Base-by-base conservation (phyloP, 2,888 invertebrate genomes). In the Catocala nupta region DNA sequence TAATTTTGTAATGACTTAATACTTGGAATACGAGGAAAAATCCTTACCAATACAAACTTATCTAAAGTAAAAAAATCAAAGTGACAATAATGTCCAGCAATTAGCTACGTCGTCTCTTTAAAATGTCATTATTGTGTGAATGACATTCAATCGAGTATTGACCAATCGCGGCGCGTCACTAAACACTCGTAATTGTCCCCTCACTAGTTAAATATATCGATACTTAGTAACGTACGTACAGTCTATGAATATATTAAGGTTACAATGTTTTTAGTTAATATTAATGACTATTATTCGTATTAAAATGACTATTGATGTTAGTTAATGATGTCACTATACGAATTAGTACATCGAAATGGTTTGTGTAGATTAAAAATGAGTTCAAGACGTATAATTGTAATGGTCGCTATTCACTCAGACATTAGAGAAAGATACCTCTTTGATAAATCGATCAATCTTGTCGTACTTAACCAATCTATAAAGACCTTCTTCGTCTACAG, bases 91-190 rank as follows among this genome's bases (percentile, higher is more conserved):
- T 51, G 48, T 49, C 57, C 34, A 54, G 54, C 70, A 73, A 80
- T 80, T 78, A 77, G 73, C 69, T 60, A 73, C 70, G 68, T 63
- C 49, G 71, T 69, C 71, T 80, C 74, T 73, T 81, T 76, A 70
- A 78, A 81, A 78, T 78, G 75, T 80, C 77, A 75, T 81, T 82
- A 82, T 78, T 73, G 70, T 71, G 56, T 73, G 78, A 79, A 82
- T 68, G 81, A 77, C 82, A 75, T 76, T 71, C 74, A 77, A 71
- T 71, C 63, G 63, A 65, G 57, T 52, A 63, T 73, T 62, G 75
- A 77, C 80, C 77, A 82, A 83, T 83, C 76, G 68, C 66, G 51
- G 63, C 55, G 56, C 73, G 59, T 68, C 71, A 76, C 68, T 58
- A 68, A 71, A 78, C 73, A 56, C 57, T 64, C 52, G 59, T 78